Percentiles rank a stretch among this genome's conserved stretches.
Conservation (phyloP, 1,140 invertebrate genomes). For the Bacillus rossius region DNA sequence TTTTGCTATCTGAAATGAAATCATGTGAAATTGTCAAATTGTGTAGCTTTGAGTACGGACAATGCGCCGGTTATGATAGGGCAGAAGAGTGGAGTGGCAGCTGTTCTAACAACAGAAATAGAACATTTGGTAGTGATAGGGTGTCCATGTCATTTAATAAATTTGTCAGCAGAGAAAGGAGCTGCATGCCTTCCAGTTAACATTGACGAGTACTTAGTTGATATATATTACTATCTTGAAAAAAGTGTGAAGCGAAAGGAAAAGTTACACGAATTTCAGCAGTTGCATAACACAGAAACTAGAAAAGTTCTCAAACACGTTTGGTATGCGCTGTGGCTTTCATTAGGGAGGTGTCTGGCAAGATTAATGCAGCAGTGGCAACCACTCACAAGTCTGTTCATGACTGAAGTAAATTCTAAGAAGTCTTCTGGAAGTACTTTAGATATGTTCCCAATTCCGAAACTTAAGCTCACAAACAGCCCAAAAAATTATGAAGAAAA, state of each 20-base stretch:
- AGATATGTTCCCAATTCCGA: too few relatives aligned
- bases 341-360: not conserved
- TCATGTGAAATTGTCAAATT: not conserved
- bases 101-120: not conserved
- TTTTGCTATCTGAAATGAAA: not conserved
- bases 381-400: not conserved
- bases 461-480: not conserved
- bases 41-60: not conserved
- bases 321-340: not conserved
- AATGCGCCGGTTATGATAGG: slow-evolving; percentile 2
- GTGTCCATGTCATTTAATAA: slow-evolving; percentile 1
- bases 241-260: slow-evolving; percentile 2
- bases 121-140: not conserved
- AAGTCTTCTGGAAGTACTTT: too few relatives aligned
- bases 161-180: not conserved
- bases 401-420: not conserved
- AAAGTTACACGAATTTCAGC: not conserved
- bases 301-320: slow-evolving; percentile 3
- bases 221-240: slow-evolving; percentile 3
- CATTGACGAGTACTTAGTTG: not conserved
- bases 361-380: not conserved
- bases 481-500: not conserved
- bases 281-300: not conserved
- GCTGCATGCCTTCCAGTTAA: slow-evolving; percentile 1
- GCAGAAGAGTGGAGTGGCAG: not conserved